Evolutionary conservation across 1,140 invertebrate genomes (phyloP), one percentile per base, ranked within the genome.

Genomic region (Leguminivora glycinivorella): DNA sequence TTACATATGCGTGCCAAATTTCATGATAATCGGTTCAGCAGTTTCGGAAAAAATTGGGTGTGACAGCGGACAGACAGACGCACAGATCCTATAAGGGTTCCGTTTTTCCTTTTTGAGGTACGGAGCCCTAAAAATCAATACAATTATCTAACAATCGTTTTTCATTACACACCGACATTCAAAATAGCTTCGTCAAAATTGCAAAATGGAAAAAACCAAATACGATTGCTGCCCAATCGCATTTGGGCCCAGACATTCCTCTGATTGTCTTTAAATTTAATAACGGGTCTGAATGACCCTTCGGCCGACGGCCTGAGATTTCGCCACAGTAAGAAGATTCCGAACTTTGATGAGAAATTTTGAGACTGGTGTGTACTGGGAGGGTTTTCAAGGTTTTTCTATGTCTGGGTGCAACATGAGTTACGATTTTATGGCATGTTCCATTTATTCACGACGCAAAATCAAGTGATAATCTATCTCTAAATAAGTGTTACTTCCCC

Each of bases 251-350:
- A 68, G 67, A 71, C 73, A 77, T 74, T 73, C 58, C 69, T 73
- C 70, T 78, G 79, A 82, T 83, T 83, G 80, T 83, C 80, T 81
- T 72, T 72, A 78, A 86, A 84, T 84, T 84, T 84, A 86, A 86
- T 86, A 84, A 83, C 77, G 78, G 76, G 79, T 82, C 80, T 77
- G 72, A 81, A 84, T 79, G 79, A 77, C 76, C 76, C 72, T 60
- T 29, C 34, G 34, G 34, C 34, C 34, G 34, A 38, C 10, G 9
- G 10, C 43, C 66, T 73, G 70, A 77, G 70, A 72, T 75, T 72
- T 47, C 67, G 68, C 29, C 58, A 63, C 58, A 69, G 72, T 80
- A 77, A 79, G 75, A 74, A 69, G 77, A 75, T 80, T 80, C 75
- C 73, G 70, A 78, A 75, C 70, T 38, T 38, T 63, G 34, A 77